Conservation (phyloP, 2,888 invertebrate genomes). For the Heliconius ismenius region DNA sequence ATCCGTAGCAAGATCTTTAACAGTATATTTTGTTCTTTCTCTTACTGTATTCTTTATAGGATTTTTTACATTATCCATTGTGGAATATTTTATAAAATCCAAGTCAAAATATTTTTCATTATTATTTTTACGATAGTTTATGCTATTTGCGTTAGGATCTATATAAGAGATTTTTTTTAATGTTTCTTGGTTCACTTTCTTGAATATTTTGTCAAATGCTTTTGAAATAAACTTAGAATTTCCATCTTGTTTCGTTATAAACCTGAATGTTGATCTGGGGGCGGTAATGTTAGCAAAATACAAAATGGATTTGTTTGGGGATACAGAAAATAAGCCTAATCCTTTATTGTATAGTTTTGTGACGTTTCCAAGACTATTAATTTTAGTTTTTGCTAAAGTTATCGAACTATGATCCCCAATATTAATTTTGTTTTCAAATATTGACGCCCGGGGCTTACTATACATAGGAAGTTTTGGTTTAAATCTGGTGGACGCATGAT, state of each 20-base stretch:
- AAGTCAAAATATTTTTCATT: neutral
- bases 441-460: neutral
- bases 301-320: slow-evolving; percentile 5
- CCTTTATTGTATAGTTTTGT: neutral
- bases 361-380: neutral
- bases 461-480: neutral
- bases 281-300: neutral
- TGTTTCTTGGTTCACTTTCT: too few species aligned
- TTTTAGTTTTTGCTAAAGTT: slow-evolving; percentile 1
- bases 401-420: neutral
- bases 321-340: neutral
- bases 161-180: neutral
- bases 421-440: neutral
- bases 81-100: neutral
- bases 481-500: too few species aligned
- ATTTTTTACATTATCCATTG: neutral
- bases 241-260: neutral
- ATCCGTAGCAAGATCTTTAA: neutral
- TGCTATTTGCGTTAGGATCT: neutral
- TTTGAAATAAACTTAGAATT: neutral
- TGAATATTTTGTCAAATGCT: neutral
- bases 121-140: neutral
- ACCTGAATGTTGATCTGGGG: neutral
- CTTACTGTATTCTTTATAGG: neutral
- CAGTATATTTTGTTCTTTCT: neutral